Evolutionary conservation across 2,113 vertebrate genomes (phyloP), one percentile per base, ranked within the genome.

Genomic region (Calidris pugnax): DNA sequence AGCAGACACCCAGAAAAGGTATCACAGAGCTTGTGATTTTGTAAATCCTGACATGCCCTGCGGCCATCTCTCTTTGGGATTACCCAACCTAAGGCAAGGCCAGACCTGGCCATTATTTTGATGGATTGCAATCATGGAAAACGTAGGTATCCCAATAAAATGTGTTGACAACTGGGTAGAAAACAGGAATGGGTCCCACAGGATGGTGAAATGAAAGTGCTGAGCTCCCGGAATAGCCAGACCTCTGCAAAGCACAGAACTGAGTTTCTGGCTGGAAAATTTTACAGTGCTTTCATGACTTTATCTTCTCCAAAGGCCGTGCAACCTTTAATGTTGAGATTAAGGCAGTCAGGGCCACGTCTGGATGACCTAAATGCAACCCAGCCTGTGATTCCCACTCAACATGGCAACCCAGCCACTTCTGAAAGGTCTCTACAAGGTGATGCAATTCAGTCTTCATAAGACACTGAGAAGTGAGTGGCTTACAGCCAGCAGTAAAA

Each of bases 51-150:
- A 90, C 79, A 72, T 87, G 60, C 56, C 51, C 64, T 89, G 66
- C 23, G 92, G 62, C 48, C 69, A 66, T 51, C 35, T 92, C 77
- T 81, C 90, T 43, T 62, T 76, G 71, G 84, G 88, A 95, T 60
- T 75, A 69, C 69, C 66, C 80, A 93, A 26, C 24, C 66, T 28
- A 62, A 89, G 74, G 81, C 27, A 85, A 96, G 89, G 84, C 82
- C 91, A 92, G 77, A 64, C 57, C 80, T 76, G 57, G 77, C 50
- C 50, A 10, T 95, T 95, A 85, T 68, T 95, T 76, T 92, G 87
- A 95, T 76, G 71, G 90, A 96, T 15, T 93, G 57, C 66, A 82
- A 81, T 76, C 66, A 79, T 57, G 71, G 77, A 96, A 95, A 95
- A 85, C 0, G 3, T 47, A 91, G 77, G 92, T 91, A 91, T 91